Evolutionary conservation across 2,888 invertebrate genomes (phyloP), one percentile per base, ranked within the genome.

Genomic region (Eupeodes latifasciatus): DNA sequence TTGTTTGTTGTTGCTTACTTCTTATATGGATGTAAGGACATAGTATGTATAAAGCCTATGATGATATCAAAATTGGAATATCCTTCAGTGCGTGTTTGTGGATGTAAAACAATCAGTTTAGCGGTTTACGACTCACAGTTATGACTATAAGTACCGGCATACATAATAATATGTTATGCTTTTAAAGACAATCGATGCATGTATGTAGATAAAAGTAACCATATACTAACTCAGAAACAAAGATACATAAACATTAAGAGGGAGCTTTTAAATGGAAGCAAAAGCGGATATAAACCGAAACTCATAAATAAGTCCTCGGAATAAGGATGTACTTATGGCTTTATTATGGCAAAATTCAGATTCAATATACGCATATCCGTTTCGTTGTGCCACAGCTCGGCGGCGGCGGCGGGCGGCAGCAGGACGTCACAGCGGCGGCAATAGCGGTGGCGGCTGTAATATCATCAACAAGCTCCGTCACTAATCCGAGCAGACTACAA

Each of bases 91-190:
- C 79, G 76, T 84, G 84, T 83, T 77, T 72, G 76, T 66, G 34
- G 27, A 88, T 88, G 89, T 85, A 88, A 89, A 89, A 89, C 89
- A 89, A 89, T 87, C 89, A 89, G 88, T 85, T 85, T 89, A 85
- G 71, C 74, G 85, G 83, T 89, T 89, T 87, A 89, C 61, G 80
- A 72, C 72, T 47, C 71, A 67, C 76, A 78, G 77, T 82, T 82
- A 82, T 71, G 69, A 55, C 53, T 16, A 34, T n/a, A 67, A 67
- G 36, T 36, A 67, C 44, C 27, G n/a, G n/a, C 51, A 69, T 55
- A 55, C 19, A 51, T 40, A 55, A 51, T 71, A 55, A 16, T 72
- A 57, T 47, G 16, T 55, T 61, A 27, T 83, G 75, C 44, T 49
- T 66, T 9, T 16, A 47, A 69, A 82, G 72, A 72, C 82, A 80